Percentiles rank a stretch among this genome's conserved stretches.
Conservation (phyloP, 1,140 invertebrate genomes). For the Aphelenchoides besseyi region DNA sequence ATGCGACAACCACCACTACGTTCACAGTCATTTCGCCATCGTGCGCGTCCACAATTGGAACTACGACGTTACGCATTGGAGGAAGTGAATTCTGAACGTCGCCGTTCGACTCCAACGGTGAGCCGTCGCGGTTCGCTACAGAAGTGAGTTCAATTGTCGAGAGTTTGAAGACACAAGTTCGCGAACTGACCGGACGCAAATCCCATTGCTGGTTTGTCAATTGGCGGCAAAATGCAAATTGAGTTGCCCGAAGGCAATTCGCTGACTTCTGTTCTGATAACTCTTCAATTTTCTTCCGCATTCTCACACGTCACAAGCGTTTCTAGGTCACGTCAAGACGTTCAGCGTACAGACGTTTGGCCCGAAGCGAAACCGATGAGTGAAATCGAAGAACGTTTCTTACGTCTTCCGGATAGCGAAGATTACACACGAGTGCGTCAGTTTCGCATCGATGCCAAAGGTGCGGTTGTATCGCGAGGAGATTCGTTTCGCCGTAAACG, state of each 20-base stretch:
- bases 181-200: neutral
- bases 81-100: constrained; percentile 17
- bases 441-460: constrained; percentile 54
- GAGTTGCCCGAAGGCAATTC: neutral
- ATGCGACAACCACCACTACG: constrained; percentile 16
- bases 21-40: constrained; percentile 50
- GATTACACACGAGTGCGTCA: constrained; percentile 54
- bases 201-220: neutral
- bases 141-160: neutral
- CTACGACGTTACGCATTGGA: constrained; percentile 16
- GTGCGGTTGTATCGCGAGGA: constrained; percentile 48
- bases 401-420: constrained; percentile 44
- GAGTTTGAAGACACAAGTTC: neutral
- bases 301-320: neutral
- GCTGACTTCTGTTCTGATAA: neutral
- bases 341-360: constrained; percentile 45
- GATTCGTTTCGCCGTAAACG: constrained; percentile 51
- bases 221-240: constrained; percentile 1
- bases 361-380: constrained; percentile 54
- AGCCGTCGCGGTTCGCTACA: neutral
- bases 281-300: neutral
- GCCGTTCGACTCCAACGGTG: neutral
- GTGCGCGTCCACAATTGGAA: constrained; percentile 35
- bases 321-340: constrained; percentile 4
- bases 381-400: constrained; percentile 51